Base-by-base conservation (phyloP, 1,140 invertebrate species). In the Drosophila navojoa region DNA sequence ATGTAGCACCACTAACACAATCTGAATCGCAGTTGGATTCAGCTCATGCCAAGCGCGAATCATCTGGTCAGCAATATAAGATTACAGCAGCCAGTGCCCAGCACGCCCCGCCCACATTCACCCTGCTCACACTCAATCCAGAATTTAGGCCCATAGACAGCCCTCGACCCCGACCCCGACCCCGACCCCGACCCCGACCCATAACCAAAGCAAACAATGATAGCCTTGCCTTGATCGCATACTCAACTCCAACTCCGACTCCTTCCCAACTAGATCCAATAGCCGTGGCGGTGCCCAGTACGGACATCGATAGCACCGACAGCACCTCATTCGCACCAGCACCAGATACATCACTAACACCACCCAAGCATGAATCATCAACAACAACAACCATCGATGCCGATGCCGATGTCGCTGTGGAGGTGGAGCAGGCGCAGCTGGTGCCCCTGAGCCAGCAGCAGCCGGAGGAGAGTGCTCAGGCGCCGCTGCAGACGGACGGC, bases 181-280 rank as follows among this genome's bases (percentile, higher is more conserved):
- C 35, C 42, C 9, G 25, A 9, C 40, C 10, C 40, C 10, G 42
- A 44, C 49, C 22, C 50, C 9, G 32, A 32, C 32, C 32, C 13
- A 32, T 45, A 11, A 44, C 61, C 47, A 64, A 29, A 42, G 35
- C 70, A 40, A 71, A 58, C 32, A 74, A 42, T 71, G 64, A 70
- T 68, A 70, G 64, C 54, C 52, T 69, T 66, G 71, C 68, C 42
- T 1, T 22, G 19, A 71, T 61, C 69, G 77, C 86, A 87, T 81
- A 91, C 58, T 84, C 77, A 82, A 84, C 59, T 76, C 67, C 54
- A 76, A 78, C 70, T 81, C 66, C 76, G 78, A 74, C 77, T 90
- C 82, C 86, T 89, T 90, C 85, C 74, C 77, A 76, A 91, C 63
- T 89, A 91, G 90, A 91, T 91, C 87, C 76, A 77, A 91, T 91